These are phyloP conservation scores for Linepithema humile DNA, from an alignment of 1,140 invertebrate species.

Conservation along the genomic window DNA sequence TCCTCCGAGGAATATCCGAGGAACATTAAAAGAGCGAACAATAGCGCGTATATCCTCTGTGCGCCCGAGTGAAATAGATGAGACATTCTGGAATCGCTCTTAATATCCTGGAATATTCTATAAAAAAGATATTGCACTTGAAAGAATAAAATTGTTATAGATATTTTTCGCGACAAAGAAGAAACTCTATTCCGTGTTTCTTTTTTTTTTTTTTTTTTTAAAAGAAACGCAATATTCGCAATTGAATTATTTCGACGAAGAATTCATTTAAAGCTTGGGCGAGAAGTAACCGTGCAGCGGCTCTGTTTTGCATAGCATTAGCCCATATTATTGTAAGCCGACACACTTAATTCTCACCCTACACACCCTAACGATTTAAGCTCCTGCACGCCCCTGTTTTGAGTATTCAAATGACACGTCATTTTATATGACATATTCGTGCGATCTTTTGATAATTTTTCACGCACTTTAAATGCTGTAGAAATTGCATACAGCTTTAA, in stretches of 20 bases:
- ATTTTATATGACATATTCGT: background rate
- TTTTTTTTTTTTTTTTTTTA: background rate
- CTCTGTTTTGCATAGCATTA: conserved; percentile 80
- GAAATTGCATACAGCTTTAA: background rate
- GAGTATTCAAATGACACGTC: conserved; percentile 61
- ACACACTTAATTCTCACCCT: conserved; percentile 79
- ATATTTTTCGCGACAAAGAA: background rate
- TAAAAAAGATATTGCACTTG: background rate
- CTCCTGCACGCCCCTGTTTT: conserved; percentile 53
- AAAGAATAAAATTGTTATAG: background rate
- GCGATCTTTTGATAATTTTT: background rate
- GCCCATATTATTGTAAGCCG: conserved; percentile 81
- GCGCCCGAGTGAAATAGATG: conserved; percentile 23
- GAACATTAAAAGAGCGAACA: conserved; percentile 56
- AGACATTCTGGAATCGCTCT: conserved; percentile 15
- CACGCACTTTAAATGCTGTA: background rate
- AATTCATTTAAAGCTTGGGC: background rate
- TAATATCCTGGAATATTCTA: conserved; percentile 13
- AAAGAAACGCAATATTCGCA: background rate
- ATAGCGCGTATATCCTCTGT: conserved; percentile 21
- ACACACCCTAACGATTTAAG: conserved; percentile 50
- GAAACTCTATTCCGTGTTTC: background rate
- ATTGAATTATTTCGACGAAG: conserved; percentile 8
- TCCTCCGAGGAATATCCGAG: conserved; percentile 48
- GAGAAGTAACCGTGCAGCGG: background rate